phyloP scores from a whole-genome alignment of 2,888 invertebrate species.

The Nudaria mundana region DNA sequence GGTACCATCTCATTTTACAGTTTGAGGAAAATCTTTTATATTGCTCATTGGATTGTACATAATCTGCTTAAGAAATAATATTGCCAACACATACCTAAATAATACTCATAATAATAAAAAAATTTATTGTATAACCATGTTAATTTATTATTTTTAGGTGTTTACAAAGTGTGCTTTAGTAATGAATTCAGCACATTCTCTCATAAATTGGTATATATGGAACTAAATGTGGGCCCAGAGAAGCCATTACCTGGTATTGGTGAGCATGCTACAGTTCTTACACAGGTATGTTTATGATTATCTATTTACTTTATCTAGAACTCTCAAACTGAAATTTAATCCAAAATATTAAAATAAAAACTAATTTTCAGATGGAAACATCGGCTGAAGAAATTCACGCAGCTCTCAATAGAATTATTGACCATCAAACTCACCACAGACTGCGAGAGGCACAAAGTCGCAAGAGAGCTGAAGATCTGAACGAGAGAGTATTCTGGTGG shows the following conservation, averaged over 20 bases:
- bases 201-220: constrained; percentile 99
- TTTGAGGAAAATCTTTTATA: background rate
- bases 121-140: background rate
- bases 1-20: background rate
- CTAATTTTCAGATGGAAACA: constrained; percentile 94
- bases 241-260: constrained; percentile 90
- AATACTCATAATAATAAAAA: background rate
- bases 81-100: background rate
- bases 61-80: background rate
- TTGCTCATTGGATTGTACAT: no score
- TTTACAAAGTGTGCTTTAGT: constrained; percentile 96
- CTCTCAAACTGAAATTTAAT: no score
- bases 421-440: constrained; percentile 98
- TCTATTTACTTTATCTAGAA: constrained; percentile 18
- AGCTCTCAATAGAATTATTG: constrained; percentile 92
- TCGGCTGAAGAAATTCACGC: constrained; percentile 95
- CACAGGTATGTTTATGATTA: constrained; percentile 82
- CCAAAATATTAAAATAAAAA: no score
- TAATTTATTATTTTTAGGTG: constrained; percentile 73
- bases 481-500: constrained; percentile 97
- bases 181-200: constrained; percentile 99
- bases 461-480: constrained; percentile 97
- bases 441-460: constrained; percentile 96
- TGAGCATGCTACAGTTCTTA: constrained; percentile 95
- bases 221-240: constrained; percentile 97